Conservation (phyloP, 2,113 vertebrate species). For the human (Homo sapiens) region GRCh38 chr4:131856501-131857000, state of each 20-base stretch:
- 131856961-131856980: not conserved
- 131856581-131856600: not conserved
- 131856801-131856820: not conserved
- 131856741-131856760: not conserved
- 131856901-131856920: not conserved
- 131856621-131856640: not conserved
- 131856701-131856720: not conserved
- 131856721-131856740: not conserved
- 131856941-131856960: not conserved
- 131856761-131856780: not conserved
- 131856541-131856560: not conserved
- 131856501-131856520: not conserved
- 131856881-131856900: not conserved
- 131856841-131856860: not conserved
- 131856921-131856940: not conserved
- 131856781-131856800: not conserved
- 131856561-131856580: no score
- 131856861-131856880: not conserved
- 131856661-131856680: not conserved
- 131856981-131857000: not conserved
- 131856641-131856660: not conserved
- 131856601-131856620: not conserved
- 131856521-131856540: not conserved
- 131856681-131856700: not conserved
- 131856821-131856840: not conserved